These are phyloP conservation scores for Callocephalon fimbriatum DNA, from an alignment of 2,113 vertebrate genomes.

Conservation along the genomic window DNA sequence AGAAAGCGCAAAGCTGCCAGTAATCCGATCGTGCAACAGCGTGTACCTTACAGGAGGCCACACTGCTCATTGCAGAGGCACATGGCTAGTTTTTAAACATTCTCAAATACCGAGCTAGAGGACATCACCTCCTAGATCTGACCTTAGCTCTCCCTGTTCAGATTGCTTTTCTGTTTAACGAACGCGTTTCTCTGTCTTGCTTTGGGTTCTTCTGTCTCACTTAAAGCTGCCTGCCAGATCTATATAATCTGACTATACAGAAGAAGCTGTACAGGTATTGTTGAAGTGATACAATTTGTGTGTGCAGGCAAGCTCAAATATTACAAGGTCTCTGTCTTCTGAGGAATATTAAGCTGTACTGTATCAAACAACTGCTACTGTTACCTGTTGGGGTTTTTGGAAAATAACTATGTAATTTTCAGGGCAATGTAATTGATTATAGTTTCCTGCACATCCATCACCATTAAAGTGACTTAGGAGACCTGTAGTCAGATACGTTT, in stretches of 20 bases:
- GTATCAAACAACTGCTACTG: conserved; percentile 49
- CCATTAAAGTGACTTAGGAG: conserved; percentile 68
- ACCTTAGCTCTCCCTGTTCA: not conserved
- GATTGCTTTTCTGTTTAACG: not conserved
- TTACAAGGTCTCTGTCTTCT: conserved; percentile 19
- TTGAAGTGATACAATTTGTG: not conserved
- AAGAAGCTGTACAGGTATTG: not conserved
- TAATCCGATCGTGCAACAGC: not conserved
- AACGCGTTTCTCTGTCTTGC: not conserved
- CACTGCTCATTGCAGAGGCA: not conserved
- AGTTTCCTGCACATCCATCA: conserved; percentile 63
- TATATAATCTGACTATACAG: not conserved
- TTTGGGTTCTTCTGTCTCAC: not conserved
- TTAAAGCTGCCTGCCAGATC: not conserved
- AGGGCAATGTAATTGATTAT: conserved; percentile 64
- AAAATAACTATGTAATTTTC: conserved; percentile 67
- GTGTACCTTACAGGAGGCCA: not conserved
- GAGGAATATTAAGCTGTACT: conserved; percentile 50
- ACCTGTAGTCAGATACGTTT: not conserved
- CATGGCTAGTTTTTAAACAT: conserved; percentile 37
- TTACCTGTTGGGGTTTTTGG: conserved; percentile 50
- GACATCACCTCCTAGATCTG: conserved; percentile 30
- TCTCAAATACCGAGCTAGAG: conserved; percentile 28
- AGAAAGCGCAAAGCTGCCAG: not conserved
- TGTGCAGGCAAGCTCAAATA: conserved; percentile 5